phyloP scores from a whole-genome alignment of 2,113 vertebrate genomes.

The Hassar affinis region DNA sequence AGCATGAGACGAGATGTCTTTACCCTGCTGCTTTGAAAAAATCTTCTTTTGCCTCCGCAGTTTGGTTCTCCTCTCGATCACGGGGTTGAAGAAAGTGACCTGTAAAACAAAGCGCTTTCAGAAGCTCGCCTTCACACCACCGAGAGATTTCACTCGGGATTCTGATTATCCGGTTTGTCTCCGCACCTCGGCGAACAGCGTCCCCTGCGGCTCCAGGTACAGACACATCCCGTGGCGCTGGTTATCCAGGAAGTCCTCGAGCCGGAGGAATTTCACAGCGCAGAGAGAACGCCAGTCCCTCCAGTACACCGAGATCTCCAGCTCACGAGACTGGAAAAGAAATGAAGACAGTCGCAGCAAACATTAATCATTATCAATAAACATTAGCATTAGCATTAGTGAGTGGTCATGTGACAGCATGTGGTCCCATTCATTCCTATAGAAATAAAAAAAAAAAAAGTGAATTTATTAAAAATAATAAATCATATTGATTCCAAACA shows the following conservation, averaged over 20 bases:
- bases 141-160: not conserved
- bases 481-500: too few relatives aligned
- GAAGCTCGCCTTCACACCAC: not conserved
- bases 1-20: not conserved
- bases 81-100: constrained; percentile 99
- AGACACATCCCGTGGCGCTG: constrained; percentile 89
- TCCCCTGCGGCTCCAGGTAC: constrained; percentile 89
- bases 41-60: constrained; percentile 99
- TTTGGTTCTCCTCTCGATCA: constrained; percentile 97
- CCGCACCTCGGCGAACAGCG: constrained; percentile 85
- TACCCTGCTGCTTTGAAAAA: constrained; percentile 98
- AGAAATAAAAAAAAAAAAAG: too few relatives aligned
- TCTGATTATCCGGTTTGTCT: not conserved
- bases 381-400: too few relatives aligned
- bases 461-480: too few relatives aligned
- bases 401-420: too few relatives aligned
- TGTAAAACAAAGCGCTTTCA: constrained; percentile 54
- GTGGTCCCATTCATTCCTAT: too few relatives aligned
- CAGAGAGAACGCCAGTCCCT: constrained; percentile 87
- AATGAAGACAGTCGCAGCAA: not conserved
- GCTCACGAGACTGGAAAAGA: constrained; percentile 78
- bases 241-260: constrained; percentile 91
- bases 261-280: constrained; percentile 86
- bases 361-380: too few relatives aligned
- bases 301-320: constrained; percentile 92